Evolutionary conservation across 2,797 vertebrate species (phyloP).

Genomic region (Onychomys torridus): DNA sequence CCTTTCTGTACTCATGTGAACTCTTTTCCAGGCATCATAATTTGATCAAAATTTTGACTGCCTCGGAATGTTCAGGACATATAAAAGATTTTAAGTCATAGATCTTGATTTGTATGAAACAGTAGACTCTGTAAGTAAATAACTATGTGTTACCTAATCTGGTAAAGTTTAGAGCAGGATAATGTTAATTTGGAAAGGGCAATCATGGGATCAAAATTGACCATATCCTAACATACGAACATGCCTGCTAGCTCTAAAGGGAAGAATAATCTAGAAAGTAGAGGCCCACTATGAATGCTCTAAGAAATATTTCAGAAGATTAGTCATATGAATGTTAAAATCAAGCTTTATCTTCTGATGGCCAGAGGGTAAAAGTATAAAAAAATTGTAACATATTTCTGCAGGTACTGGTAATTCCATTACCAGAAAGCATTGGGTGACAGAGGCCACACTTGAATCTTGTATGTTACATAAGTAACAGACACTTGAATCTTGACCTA

Average conservation of each 20-base stretch:
- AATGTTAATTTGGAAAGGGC: background rate
- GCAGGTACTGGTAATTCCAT: background rate
- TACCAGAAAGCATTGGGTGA: background rate
- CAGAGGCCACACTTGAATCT: background rate
- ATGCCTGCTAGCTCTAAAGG: background rate
- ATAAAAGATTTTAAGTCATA: conserved; percentile 8
- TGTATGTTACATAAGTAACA: background rate
- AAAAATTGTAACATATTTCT: background rate
- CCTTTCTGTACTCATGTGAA: background rate
- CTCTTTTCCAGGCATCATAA: background rate
- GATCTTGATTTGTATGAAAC: background rate
- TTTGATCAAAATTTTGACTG: conserved; percentile 28
- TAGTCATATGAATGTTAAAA: background rate
- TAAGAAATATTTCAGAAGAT: background rate
- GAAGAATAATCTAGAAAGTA: background rate
- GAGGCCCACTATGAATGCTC: background rate
- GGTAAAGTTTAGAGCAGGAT: background rate
- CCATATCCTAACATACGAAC: background rate
- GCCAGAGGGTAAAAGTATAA: background rate
- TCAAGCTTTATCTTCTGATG: background rate
- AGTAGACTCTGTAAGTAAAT: background rate
- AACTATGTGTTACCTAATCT: conserved; percentile 19
- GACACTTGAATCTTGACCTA: background rate
- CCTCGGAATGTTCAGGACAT: background rate
- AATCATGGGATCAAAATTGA: background rate